These are phyloP conservation scores for Garrulus glandarius DNA, from an alignment of 2,797 vertebrate species.

Conservation along the genomic window DNA sequence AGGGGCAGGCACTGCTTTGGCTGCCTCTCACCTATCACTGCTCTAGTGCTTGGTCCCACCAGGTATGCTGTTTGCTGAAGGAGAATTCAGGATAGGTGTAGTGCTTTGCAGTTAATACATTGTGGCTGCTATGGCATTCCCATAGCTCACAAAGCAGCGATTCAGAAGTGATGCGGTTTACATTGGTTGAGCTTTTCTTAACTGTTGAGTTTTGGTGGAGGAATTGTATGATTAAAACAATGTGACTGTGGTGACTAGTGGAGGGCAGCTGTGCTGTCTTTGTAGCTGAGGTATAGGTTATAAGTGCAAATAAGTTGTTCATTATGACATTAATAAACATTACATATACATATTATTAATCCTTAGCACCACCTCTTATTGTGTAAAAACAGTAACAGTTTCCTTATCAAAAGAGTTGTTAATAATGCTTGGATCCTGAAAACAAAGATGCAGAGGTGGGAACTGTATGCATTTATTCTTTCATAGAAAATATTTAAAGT, in stretches of 20 bases:
- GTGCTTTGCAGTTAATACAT: not conserved
- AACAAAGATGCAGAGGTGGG: not conserved
- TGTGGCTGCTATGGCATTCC: not conserved
- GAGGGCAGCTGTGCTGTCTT: not conserved
- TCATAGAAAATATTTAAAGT: not conserved
- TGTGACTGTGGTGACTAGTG: not conserved
- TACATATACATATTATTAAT: not conserved
- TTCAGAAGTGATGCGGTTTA: not conserved
- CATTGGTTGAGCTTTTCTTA: not conserved
- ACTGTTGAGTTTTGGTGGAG: not conserved
- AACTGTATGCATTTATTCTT: not conserved
- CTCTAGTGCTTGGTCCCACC: not conserved
- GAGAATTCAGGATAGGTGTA: not conserved
- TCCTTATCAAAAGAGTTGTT: not conserved
- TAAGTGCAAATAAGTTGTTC: not conserved
- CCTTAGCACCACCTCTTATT: not conserved
- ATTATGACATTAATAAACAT: not conserved
- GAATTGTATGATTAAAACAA: not conserved
- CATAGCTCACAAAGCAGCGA: fast-evolving
- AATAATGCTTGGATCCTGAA: not conserved
- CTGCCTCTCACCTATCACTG: fast-evolving
- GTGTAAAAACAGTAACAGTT: not conserved
- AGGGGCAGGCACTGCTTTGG: fast-evolving
- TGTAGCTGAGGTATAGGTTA: not conserved
- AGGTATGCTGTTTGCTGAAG: not conserved